Evolutionary conservation across 1,140 invertebrate genomes (phyloP), one percentile per base, ranked within the genome.

Genomic region (Drosophila sturtevanti): DNA sequence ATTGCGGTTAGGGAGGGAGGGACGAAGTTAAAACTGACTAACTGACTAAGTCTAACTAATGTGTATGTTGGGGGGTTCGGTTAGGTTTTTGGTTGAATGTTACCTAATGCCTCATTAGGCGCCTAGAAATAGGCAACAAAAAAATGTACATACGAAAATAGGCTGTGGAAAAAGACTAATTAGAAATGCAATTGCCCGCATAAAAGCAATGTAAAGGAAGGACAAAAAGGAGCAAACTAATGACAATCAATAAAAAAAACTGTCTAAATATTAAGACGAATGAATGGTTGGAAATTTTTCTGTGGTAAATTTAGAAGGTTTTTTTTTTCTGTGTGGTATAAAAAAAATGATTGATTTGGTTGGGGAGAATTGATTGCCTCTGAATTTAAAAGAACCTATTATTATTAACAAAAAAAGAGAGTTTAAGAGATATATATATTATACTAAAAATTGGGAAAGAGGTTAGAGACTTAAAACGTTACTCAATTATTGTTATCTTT

Each of bases 41-140:
- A 31, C 27, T 31, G 21, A 56, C 37, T 44, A 74, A 77, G 79
- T 70, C 81, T 68, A 80, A 85, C 81, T 81, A 84, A 84, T 84
- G 81, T 72, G 55, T 59, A 38, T 48, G 44, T 55, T 16, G 7
- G 18, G 48, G 27, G 27, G 27, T 2, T 21, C n/a, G n/a, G n/a
- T 37, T 12, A 16, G 35, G 34, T 34, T 24, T 54, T 34, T 35
- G 55, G 37, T 16, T 24, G 12, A 35, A 64, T 72, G 81, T 77
- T 79, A 76, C 72, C 75, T 77, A 67, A 67, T 72, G 73, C 70
- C 61, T 77, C 80, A 80, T 84, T 84, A 85, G 68, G 62, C 72
- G 76, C 60, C 59, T 66, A 51, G 59, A 76, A 63, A 70, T 65
- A 73, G 77, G 66, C 76, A 68, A 66, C 44, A 54, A 31, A 37